Evolutionary conservation across 2,113 vertebrate genomes (phyloP), one percentile per base, ranked within the genome.

Genomic region (Alligator sinensis): DNA sequence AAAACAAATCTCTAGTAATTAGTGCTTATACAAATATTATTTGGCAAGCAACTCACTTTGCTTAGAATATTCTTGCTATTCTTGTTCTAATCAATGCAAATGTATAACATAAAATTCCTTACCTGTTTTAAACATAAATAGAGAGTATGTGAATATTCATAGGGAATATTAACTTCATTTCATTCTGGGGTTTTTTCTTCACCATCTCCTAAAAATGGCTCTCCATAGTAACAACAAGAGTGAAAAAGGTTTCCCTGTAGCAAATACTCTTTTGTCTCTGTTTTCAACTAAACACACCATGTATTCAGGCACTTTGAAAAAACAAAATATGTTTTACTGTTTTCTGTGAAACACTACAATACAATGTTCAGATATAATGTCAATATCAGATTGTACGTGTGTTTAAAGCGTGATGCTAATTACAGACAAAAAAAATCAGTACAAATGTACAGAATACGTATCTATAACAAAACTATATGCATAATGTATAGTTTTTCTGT

Each of bases 381-480:
- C 30, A 21, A 72, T 30, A 34, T 38, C 11, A 80, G 34, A 30
- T 70, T 92, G 66, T 30, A 18, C 54, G 79, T 1, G 13, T 6
- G 5, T 89, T 93, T 90, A 74, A 76, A 3, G 63, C 58, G 16
- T 22, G 38, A 66, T 22, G 83, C 81, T 68, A 85, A 87, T 11
- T 80, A 82, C 16, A 80, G 62, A 60, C 72, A 10, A 16, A 34
- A 10, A 11, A 10, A 30, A 28, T 68, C 64, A 11, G 15, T 68
- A 30, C 27, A n/a, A 28, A 5, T 2, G 6, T 11, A 80, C 25
- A 6, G 68, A 30, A 30, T 0, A 0, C 25, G 24, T 25, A 24
- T 62, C 24, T 62, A 11, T 62, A 62, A 62, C 61, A 62, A 62
- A 62, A 24, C 22, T 62, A 62, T 62, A 47, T 47, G 47, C 47